Evolutionary conservation across 2,888 invertebrate species (phyloP).

Genomic region (Tenthredo distinguenda): DNA sequence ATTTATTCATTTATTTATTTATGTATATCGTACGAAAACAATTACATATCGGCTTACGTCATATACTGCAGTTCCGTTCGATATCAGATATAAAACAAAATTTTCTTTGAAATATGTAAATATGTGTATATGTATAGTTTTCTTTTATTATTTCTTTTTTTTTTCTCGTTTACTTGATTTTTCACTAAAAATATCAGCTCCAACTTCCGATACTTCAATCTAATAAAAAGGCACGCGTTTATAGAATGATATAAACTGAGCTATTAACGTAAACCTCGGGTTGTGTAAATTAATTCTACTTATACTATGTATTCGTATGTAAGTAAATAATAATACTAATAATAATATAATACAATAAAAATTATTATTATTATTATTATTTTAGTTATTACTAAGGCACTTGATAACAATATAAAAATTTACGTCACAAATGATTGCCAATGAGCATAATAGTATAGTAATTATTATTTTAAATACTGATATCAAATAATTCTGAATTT

Average conservation of each 20-base stretch:
- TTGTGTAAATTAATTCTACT: slow-evolving; percentile 30
- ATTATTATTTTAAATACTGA: slow-evolving; percentile 72
- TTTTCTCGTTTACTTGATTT: not conserved
- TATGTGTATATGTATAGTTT: not conserved
- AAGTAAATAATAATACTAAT: slow-evolving; percentile 8
- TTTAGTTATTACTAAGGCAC: slow-evolving; percentile 74
- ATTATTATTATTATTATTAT: slow-evolving; percentile 75
- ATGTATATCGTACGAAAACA: slow-evolving; percentile 26
- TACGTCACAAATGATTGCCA: slow-evolving; percentile 75
- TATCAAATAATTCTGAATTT: slow-evolving; percentile 70
- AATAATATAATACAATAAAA: not conserved
- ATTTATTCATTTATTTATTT: slow-evolving; percentile 3
- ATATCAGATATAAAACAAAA: not conserved
- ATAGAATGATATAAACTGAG: not conserved
- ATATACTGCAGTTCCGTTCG: not conserved
- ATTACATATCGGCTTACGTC: slow-evolving; percentile 22
- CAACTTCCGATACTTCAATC: not conserved
- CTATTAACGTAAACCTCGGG: slow-evolving; percentile 9
- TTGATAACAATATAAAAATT: slow-evolving; percentile 77
- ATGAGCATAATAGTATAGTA: slow-evolving; percentile 69
- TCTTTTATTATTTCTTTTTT: not conserved
- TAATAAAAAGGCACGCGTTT: slow-evolving; percentile 13
- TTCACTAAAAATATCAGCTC: slow-evolving; percentile 22
- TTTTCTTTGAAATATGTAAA: not conserved
- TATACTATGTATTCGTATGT: slow-evolving; percentile 7